A percentile compares a stretch with the other conserved stretches of the same genome.
Evolutionary conservation across 2,113 vertebrate genomes (phyloP).

Genomic region (Salvelinus sp.): DNA sequence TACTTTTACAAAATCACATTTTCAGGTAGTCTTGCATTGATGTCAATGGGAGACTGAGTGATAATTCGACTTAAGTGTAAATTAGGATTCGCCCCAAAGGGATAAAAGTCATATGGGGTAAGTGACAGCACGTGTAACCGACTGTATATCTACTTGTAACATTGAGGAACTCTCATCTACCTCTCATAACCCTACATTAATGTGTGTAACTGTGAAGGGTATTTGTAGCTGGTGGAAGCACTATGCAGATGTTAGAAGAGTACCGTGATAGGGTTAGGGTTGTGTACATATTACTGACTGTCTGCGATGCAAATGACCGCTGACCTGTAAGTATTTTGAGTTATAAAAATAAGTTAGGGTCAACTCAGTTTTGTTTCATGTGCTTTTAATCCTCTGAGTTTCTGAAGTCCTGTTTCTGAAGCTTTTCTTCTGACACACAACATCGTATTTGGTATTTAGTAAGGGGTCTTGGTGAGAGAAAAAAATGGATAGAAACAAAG

Average conservation of each 20-base stretch:
- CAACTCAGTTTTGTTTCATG: conserved; percentile 27
- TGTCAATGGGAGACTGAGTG: no score
- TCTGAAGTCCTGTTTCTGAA: conserved; percentile 14
- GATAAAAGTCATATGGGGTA: neutral
- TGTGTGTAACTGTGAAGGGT: conserved; percentile 32
- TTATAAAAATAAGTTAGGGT: conserved; percentile 63
- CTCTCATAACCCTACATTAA: conserved; percentile 22
- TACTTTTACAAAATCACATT: no score
- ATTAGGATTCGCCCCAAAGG: no score
- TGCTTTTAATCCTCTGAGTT: conserved; percentile 56
- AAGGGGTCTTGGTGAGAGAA: conserved; percentile 11
- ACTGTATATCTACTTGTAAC: neutral
- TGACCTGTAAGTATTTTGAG: conserved; percentile 30
- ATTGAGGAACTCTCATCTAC: neutral
- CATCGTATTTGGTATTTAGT: conserved; percentile 52
- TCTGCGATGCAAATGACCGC: neutral
- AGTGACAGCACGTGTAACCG: neutral
- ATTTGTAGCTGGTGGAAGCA: conserved; percentile 59
- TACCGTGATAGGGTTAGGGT: neutral
- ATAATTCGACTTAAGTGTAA: no score
- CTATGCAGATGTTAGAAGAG: neutral
- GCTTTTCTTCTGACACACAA: conserved; percentile 28
- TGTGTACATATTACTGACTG: neutral
- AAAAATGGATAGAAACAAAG: conserved; percentile 33
- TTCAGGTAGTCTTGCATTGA: no score